These are phyloP conservation scores for Tenthredo livida DNA, from an alignment of 2,888 invertebrate genomes.

Conservation along the genomic window DNA sequence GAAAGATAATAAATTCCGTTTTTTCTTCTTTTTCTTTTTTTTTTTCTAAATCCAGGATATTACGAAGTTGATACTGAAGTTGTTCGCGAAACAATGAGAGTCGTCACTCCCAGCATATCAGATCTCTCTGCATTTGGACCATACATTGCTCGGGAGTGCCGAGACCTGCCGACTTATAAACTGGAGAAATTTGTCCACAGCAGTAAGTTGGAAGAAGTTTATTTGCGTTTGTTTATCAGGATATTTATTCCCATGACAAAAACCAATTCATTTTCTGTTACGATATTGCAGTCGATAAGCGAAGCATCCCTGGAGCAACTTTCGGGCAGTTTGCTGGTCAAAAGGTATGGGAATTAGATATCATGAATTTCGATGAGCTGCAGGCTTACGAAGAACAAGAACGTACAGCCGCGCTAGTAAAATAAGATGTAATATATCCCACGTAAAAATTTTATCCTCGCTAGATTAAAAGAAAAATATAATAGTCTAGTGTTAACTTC, in stretches of 20 bases:
- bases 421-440: constrained; percentile 18
- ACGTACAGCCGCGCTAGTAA: background rate
- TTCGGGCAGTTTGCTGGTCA: constrained; percentile 90
- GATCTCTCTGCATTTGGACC: constrained; percentile 84
- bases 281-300: constrained; percentile 69
- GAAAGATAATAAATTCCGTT: constrained; percentile 2
- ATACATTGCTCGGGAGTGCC: constrained; percentile 87
- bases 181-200: constrained; percentile 84
- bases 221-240: background rate
- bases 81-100: constrained; percentile 88
- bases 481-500: constrained; percentile 39
- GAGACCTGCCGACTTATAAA: constrained; percentile 85
- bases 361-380: constrained; percentile 84
- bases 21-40: constrained; percentile 10
- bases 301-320: constrained; percentile 78
- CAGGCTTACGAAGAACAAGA: constrained; percentile 37
- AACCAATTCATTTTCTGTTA: constrained; percentile 11
- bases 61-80: constrained; percentile 91
- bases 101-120: constrained; percentile 85
- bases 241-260: constrained; percentile 4
- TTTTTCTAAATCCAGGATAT: constrained; percentile 79
- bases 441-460: constrained; percentile 41
- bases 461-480: constrained; percentile 38
- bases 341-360: constrained; percentile 86
- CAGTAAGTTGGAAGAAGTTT: constrained; percentile 80